Evolutionary conservation across 2,888 invertebrate genomes (phyloP).

Genomic region (Neoaliturus tenellus): DNA sequence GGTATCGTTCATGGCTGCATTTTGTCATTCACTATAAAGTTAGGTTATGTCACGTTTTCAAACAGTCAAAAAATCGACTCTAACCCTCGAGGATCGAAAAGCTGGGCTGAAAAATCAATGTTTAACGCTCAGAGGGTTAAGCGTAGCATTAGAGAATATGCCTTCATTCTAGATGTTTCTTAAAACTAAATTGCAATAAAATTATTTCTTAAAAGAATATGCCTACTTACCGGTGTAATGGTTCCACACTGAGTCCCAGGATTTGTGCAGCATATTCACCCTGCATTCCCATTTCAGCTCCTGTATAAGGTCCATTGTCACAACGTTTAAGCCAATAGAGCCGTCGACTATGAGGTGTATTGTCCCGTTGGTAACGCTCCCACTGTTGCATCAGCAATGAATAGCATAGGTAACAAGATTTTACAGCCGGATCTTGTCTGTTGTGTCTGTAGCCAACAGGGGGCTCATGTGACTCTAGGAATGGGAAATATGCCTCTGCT

Average conservation of each 20-base stretch:
- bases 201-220: too few relatives aligned
- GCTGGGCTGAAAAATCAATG: too few relatives aligned
- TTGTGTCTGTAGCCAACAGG: conserved; percentile 80
- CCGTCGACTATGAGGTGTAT: conserved; percentile 90
- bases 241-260: conserved; percentile 83
- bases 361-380: conserved; percentile 92
- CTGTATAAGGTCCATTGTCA: conserved; percentile 93
- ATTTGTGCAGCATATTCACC: conserved; percentile 96
- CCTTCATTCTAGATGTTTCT: too few relatives aligned
- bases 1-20: too few relatives aligned
- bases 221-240: conserved; percentile 57
- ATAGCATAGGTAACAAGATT: conserved; percentile 90
- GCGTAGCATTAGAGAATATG: too few relatives aligned
- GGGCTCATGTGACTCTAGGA: conserved; percentile 92
- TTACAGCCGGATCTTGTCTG: conserved; percentile 64
- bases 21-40: too few relatives aligned
- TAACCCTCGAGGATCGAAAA: too few relatives aligned
- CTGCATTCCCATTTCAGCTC: conserved; percentile 92
- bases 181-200: too few relatives aligned
- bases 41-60: too few relatives aligned
- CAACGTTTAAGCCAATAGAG: conserved; percentile 95
- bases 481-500: conserved; percentile 92
- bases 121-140: too few relatives aligned
- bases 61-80: too few relatives aligned
- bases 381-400: conserved; percentile 93